Evolutionary conservation across 2,888 invertebrate species (phyloP).

Genomic region (Orthosia incerta): DNA sequence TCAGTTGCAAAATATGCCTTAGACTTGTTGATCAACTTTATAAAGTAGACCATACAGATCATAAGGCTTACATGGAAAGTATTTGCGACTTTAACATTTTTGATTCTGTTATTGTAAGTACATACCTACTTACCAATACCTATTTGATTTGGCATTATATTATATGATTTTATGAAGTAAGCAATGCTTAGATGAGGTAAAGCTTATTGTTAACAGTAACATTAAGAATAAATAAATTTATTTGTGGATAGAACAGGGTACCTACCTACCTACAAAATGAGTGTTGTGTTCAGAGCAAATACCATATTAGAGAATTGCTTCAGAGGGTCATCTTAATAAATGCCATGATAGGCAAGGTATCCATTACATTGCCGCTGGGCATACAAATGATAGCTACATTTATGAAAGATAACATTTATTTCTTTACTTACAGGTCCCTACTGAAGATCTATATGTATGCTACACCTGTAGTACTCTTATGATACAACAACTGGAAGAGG

Average conservation of each 20-base stretch:
- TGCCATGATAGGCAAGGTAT: background rate
- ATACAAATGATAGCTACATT: background rate
- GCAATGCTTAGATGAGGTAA: background rate
- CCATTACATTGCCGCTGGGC: background rate
- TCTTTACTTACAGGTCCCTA: constrained; percentile 32
- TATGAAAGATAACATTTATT: background rate
- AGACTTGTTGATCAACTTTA: constrained; percentile 23
- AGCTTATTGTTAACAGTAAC: background rate
- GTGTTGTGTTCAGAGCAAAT: too few relatives aligned
- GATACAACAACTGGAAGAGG: too few relatives aligned
- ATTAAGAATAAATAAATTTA: too few relatives aligned
- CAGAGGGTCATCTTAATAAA: too few relatives aligned
- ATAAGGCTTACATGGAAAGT: constrained; percentile 28
- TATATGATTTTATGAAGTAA: too few relatives aligned
- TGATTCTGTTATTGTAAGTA: constrained; percentile 20
- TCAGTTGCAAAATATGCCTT: constrained; percentile 41
- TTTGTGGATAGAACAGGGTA: too few relatives aligned
- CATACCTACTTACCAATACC: background rate
- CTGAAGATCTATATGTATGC: constrained; percentile 33
- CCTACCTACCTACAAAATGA: too few relatives aligned
- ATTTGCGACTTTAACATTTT: constrained; percentile 23
- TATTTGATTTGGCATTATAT: background rate
- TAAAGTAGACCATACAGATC: constrained; percentile 16
- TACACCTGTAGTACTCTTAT: constrained; percentile 20
- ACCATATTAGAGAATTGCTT: too few relatives aligned